These are phyloP conservation scores for Troides oblongomaculatus DNA, from an alignment of 2,888 invertebrate species.

Conservation along the genomic window DNA sequence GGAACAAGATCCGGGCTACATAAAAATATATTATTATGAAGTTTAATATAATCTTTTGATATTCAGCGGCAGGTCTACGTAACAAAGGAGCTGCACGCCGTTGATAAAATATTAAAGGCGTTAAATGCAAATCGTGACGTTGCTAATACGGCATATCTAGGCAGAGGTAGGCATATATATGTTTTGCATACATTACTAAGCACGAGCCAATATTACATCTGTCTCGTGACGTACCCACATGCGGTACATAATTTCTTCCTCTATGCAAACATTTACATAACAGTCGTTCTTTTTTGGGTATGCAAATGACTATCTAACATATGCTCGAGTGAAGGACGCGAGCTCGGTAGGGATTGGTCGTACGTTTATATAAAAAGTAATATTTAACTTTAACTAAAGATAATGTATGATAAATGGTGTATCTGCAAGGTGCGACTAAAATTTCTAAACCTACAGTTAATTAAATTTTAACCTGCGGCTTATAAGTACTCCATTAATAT, in stretches of 20 bases:
- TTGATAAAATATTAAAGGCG: slow-evolving; percentile 31
- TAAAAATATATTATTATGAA: slow-evolving; percentile 9
- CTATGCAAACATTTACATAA: slow-evolving; percentile 32
- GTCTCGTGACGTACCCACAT: slow-evolving; percentile 32
- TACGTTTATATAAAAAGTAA: slow-evolving; percentile 43
- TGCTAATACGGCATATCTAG: slow-evolving; percentile 31
- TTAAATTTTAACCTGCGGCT: neutral
- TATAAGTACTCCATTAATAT: neutral
- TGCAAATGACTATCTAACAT: slow-evolving; percentile 37
- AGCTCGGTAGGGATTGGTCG: slow-evolving; percentile 29
- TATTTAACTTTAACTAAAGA: slow-evolving; percentile 12
- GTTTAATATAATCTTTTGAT: slow-evolving; percentile 42
- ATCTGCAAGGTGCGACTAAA: neutral
- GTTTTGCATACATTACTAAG: slow-evolving; percentile 42
- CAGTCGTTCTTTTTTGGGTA: slow-evolving; percentile 40
- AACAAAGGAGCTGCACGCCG: slow-evolving; percentile 28
- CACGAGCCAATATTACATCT: slow-evolving; percentile 37
- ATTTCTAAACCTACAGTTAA: neutral
- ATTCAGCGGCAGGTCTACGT: slow-evolving; percentile 30
- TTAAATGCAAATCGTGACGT: slow-evolving; percentile 40
- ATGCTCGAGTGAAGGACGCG: slow-evolving; percentile 30
- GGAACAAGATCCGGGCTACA: slow-evolving; percentile 1
- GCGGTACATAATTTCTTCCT: slow-evolving; percentile 31
- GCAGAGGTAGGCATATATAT: slow-evolving; percentile 29
- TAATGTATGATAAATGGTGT: slow-evolving; percentile 11